These are phyloP conservation scores for Romanogobio albipinnatus DNA, from an alignment of 2,113 vertebrate genomes.

Conservation along the genomic window DNA sequence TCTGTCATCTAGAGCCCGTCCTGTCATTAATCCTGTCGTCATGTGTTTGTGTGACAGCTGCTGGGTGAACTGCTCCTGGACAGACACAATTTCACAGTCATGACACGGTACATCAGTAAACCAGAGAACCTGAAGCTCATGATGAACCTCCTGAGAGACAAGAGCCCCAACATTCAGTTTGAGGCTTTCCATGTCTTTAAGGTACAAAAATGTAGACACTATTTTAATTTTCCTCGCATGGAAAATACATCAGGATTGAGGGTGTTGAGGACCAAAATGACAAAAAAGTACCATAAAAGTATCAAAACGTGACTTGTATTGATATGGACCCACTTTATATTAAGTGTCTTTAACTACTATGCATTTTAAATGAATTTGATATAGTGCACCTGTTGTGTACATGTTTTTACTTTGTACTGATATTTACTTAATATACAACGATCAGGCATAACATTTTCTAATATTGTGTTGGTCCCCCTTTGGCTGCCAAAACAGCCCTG, in stretches of 20 bases:
- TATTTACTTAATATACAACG: no score
- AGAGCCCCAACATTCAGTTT: conserved; percentile 98
- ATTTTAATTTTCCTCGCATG: not conserved
- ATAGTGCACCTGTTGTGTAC: no score
- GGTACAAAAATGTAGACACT: conserved; percentile 69
- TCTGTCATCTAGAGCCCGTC: not conserved
- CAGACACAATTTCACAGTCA: conserved; percentile 94
- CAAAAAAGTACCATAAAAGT: not conserved
- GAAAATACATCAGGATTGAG: not conserved
- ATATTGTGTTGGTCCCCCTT: no score
- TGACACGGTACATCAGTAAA: conserved; percentile 97
- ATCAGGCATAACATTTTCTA: no score
- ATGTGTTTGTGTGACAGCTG: conserved; percentile 72
- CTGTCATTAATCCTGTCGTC: not conserved
- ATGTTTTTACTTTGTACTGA: no score
- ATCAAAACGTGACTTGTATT: not conserved
- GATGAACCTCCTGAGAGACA: conserved; percentile 97
- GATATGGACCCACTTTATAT: no score
- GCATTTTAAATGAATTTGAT: no score
- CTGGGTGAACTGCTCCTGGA: conserved; percentile 94
- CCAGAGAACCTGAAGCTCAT: conserved; percentile 97
- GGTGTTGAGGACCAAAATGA: not conserved
- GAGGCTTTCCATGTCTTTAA: conserved; percentile 99
- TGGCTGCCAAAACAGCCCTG: no score
- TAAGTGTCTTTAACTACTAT: no score